Base-by-base conservation (phyloP, 2,888 invertebrate genomes). In the Acanthosepion esculentum region DNA sequence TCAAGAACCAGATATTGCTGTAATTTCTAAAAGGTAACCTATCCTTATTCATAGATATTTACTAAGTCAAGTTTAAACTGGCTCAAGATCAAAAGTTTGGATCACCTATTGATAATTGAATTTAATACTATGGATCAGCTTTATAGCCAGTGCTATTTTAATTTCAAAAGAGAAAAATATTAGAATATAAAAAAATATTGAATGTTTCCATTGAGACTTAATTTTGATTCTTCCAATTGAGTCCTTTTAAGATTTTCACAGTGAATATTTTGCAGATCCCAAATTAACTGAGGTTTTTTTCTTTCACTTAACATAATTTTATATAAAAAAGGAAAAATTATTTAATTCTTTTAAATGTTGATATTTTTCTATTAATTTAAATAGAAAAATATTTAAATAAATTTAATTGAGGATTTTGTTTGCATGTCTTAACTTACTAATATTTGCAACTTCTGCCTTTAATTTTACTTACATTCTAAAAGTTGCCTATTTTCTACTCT, bases 361-460 rank as follows among this genome's bases (percentile, higher is more conserved):
- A 78, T n/a, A 78, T 78, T 78, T 64, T 78, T 78, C 23, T 59
- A 20, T 59, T 4, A 23, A 59, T 59, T 7, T 59, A 20, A 59
- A 10, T n/a, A n/a, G 1, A 78, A 10, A 78, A 10, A 15, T n/a
- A 78, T 78, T 78, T 78, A n/a, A n/a, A 29, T 78, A 59, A 20
- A 78, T 26, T 64, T 64, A 23, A 64, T 1, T 12, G 78, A 78
- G n/a, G n/a, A 78, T 78, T 78, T 78, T 78, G 78, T n/a, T 78
- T 78, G 78, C 78, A n/a, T 78, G 78, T n/a, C 8, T 78, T 78
- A n/a, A 78, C n/a, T 78, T 78, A 78, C 78, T 78, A 78, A 78
- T 78, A 12, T 8, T 78, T n/a, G 78, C 78, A 78, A n/a, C 78
- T 78, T n/a, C 15, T 78, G 59, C 23, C 59, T 59, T 59, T 59